Conservation (phyloP, 1,140 invertebrate genomes). For the Drosophila trapezifrons region DNA sequence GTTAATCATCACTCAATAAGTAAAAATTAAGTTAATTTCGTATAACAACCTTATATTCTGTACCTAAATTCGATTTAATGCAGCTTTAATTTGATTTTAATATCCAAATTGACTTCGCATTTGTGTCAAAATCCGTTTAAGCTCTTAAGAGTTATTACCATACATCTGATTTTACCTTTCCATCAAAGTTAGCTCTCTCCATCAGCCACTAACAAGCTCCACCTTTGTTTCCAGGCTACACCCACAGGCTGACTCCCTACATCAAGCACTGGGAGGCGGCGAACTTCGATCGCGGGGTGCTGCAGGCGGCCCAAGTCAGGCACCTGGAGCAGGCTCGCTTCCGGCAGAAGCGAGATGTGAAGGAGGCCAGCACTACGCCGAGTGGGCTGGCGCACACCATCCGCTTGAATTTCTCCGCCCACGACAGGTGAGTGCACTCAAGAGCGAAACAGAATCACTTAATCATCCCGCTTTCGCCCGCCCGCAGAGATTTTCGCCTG, state of each 20-base stretch:
- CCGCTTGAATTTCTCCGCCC: slow-evolving; percentile 82
- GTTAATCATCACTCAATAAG: neutral
- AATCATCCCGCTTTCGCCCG: slow-evolving; percentile 33
- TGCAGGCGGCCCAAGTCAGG: slow-evolving; percentile 75
- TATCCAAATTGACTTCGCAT: neutral
- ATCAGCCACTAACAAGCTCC: neutral
- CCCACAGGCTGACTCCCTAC: slow-evolving; percentile 79
- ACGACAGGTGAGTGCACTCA: slow-evolving; percentile 78
- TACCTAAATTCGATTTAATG: neutral
- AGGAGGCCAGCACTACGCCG: slow-evolving; percentile 45
- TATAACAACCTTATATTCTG: neutral
- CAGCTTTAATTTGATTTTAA: neutral
- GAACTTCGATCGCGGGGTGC: slow-evolving; percentile 75
- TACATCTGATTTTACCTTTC: neutral
- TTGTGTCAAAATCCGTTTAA: neutral
- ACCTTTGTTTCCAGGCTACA: slow-evolving; percentile 66
- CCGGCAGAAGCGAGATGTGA: slow-evolving; percentile 75
- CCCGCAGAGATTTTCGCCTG: slow-evolving; percentile 91
- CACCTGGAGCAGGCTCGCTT: slow-evolving; percentile 79
- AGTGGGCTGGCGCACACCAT: slow-evolving; percentile 80
- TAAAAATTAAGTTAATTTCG: neutral
- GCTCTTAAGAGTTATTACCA: neutral
- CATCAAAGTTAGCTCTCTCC: neutral
- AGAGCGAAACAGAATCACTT: slow-evolving; percentile 1
- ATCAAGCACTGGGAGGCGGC: slow-evolving; percentile 83